Base-by-base conservation (phyloP, 2,888 invertebrate genomes). In the Thymelicus lineola region DNA sequence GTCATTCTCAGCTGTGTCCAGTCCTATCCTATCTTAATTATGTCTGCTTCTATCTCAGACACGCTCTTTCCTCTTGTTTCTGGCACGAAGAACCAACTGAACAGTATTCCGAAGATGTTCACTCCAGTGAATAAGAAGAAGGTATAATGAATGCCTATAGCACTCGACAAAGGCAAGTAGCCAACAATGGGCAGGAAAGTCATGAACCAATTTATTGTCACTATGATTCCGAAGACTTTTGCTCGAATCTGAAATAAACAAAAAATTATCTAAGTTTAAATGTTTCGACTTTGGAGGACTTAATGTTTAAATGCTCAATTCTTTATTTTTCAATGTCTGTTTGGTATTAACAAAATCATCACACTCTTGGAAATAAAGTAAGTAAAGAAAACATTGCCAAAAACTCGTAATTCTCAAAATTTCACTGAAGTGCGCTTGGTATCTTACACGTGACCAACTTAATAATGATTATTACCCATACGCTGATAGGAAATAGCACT, bases 51-150 rank as follows among this genome's bases (percentile, higher is more conserved):
- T 7, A 91, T 90, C 63, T 86, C 77, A 53, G 87, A 85, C 10
- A 88, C 79, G 57, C 81, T 84, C 74, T 86, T 88, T 28, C 88
- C 89, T 74, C 86, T 90, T 0, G 92, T 93, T 76, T 93, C 94
- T 0, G 91, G 92, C 38, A 93, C 75, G 48, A 82, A 76, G 60
- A 87, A 72, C 48, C 87, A 75, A 62, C 83, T 79, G 48, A 86
- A 82, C 68, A 87, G 45, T 7, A 81, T 77, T 0, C 88, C 84
- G 1, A 83, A 66, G 42, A 87, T 58, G 76, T 89, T 88, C n/a
- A 87, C 76, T 0, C 73, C 78, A 12, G 86, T 82, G 74, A 86
- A 93, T 6, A 81, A 70, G 77, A 83, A 87, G 79, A 91, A 92
- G 15, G 84, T 83, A 0, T 82, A 80, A 60, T 89, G 79, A 1